A percentile compares a stretch with the other conserved stretches of the same genome.
Conservation (phyloP, 2,888 invertebrate species). For the Pristionchus fissidentatus region DNA sequence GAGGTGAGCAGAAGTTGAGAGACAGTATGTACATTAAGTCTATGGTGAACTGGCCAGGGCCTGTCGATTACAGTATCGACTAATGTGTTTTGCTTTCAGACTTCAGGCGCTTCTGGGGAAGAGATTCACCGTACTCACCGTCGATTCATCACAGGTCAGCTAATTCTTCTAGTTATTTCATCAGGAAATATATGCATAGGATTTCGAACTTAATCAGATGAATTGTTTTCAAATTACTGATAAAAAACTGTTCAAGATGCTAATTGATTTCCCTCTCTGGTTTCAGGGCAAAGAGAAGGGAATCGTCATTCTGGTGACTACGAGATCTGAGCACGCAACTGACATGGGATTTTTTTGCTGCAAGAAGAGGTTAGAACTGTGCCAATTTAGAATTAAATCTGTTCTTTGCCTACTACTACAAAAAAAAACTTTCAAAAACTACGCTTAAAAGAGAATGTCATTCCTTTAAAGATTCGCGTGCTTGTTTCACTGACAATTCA, state of each 20-base stretch:
- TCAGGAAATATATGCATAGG: background rate
- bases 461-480: background rate
- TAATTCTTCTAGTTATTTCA: background rate
- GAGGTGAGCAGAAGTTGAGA: background rate
- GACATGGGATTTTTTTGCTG: background rate
- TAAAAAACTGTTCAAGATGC: background rate
- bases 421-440: too few relatives aligned
- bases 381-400: background rate
- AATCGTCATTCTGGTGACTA: background rate
- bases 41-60: too few relatives aligned
- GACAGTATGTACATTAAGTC: background rate
- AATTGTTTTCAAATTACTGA: background rate
- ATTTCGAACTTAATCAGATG: background rate
- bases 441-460: too few relatives aligned
- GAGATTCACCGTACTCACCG: background rate
- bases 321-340: background rate
- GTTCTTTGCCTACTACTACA: too few relatives aligned
- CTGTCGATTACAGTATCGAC: background rate
- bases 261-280: background rate
- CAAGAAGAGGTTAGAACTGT: background rate
- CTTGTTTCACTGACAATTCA: background rate
- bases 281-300: constrained; percentile 2
- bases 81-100: background rate
- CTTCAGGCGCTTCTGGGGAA: background rate
- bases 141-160: background rate